phyloP scores from a whole-genome alignment of 2,113 vertebrate species.

The Ranitomeya imitator region DNA sequence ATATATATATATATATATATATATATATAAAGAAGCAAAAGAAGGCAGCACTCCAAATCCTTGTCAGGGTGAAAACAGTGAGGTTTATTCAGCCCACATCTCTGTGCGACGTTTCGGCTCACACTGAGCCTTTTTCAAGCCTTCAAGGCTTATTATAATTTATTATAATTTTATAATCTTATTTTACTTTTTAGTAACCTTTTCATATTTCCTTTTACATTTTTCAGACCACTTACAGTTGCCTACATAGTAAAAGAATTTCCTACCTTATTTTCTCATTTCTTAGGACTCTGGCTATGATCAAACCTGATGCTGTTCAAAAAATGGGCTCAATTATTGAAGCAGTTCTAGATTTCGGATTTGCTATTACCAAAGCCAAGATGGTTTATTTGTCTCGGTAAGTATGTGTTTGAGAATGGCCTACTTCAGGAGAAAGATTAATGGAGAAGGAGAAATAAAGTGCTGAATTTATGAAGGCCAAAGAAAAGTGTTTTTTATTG shows the following conservation, averaged over 20 bases:
- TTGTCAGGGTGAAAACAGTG: too few species aligned
- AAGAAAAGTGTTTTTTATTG: background rate
- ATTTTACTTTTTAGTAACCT: too few species aligned
- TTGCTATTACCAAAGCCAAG: conserved; percentile 93
- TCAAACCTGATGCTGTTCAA: conserved; percentile 84
- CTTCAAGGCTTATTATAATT: too few species aligned
- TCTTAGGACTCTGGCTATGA: conserved; percentile 86
- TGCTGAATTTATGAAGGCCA: background rate
- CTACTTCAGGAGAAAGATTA: background rate
- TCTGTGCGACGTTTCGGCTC: too few species aligned
- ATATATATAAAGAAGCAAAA: too few species aligned
- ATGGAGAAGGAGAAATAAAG: background rate
- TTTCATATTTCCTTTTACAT: background rate
- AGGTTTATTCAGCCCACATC: too few species aligned
- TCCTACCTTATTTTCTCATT: background rate
- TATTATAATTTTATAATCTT: too few species aligned
- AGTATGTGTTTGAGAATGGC: conserved; percentile 52
- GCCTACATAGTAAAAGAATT: background rate
- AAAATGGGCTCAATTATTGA: conserved; percentile 88
- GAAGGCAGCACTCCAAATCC: too few species aligned
- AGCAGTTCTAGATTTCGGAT: conserved; percentile 78
- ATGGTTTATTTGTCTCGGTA: conserved; percentile 91
- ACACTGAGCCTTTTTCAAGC: too few species aligned
- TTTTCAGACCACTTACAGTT: background rate
- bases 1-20: too few species aligned